These are phyloP conservation scores for Zaprionus camerounensis DNA, from an alignment of 1,140 invertebrate species.

Conservation along the genomic window DNA sequence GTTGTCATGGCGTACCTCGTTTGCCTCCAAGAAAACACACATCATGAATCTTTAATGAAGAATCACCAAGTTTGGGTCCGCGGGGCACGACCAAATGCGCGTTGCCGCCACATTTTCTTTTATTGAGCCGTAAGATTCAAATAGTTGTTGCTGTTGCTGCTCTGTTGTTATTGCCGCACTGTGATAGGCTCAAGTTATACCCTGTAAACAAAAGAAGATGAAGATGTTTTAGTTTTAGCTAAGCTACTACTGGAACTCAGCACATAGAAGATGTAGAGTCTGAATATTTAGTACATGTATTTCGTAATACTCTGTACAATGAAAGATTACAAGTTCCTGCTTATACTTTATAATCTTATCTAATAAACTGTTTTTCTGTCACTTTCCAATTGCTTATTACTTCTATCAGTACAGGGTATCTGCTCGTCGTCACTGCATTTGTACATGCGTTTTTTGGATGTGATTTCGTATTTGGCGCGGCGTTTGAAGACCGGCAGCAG, in stretches of 20 bases:
- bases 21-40: constrained; percentile 71
- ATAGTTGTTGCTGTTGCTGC: constrained; percentile 25
- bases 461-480: constrained; percentile 74
- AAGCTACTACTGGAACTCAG: too few species aligned
- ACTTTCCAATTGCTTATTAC: neutral
- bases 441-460: constrained; percentile 56
- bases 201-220: constrained; percentile 1
- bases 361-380: too few species aligned
- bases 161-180: constrained; percentile 7
- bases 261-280: too few species aligned
- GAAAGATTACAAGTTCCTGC: too few species aligned
- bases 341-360: too few species aligned
- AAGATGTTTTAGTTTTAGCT: too few species aligned
- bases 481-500: constrained; percentile 65
- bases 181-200: neutral
- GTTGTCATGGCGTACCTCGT: constrained; percentile 41
- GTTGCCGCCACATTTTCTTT: constrained; percentile 74
- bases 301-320: too few species aligned
- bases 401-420: constrained; percentile 1
- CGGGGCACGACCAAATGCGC: constrained; percentile 58
- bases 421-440: neutral
- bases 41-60: constrained; percentile 83
- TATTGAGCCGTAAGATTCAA: constrained; percentile 75
- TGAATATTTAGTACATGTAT: too few species aligned
- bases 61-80: constrained; percentile 66